phyloP scores from a whole-genome alignment of 2,113 vertebrate species.

The Nanorana parkeri region DNA sequence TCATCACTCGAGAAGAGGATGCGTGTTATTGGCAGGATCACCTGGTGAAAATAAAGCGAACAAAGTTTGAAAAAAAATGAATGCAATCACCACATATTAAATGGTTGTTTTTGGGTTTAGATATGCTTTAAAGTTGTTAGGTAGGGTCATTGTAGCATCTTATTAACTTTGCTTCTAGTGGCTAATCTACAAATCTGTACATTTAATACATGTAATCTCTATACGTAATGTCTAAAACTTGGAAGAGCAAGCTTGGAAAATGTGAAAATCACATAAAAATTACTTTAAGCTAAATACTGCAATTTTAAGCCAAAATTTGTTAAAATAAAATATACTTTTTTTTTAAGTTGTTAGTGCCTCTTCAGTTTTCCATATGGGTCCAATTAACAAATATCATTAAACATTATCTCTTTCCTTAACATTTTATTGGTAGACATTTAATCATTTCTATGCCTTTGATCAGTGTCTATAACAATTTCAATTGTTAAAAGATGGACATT shows the following conservation, averaged over 20 bases:
- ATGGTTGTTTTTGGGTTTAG: too few relatives aligned
- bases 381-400: not conserved
- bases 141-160: too few relatives aligned
- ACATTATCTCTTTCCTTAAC: slow-evolving; percentile 11
- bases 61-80: too few relatives aligned
- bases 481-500: slow-evolving; percentile 50
- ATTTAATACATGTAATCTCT: too few relatives aligned
- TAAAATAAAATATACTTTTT: not conserved
- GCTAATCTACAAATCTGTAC: too few relatives aligned
- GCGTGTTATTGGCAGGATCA: too few relatives aligned
- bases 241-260: not conserved
- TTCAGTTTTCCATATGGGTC: not conserved
- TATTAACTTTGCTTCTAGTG: too few relatives aligned
- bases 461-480: slow-evolving; percentile 26
- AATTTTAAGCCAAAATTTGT: not conserved
- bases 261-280: not conserved
- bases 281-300: not conserved
- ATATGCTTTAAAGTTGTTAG: too few relatives aligned
- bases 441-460: slow-evolving; percentile 30
- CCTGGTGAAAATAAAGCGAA: too few relatives aligned
- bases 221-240: too few relatives aligned
- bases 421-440: slow-evolving; percentile 29
- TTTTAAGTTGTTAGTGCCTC: not conserved
- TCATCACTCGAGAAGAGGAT: too few relatives aligned
- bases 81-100: too few relatives aligned